These are phyloP conservation scores for Linurgus olivaceus DNA, from an alignment of 2,797 vertebrate genomes.

Conservation along the genomic window DNA sequence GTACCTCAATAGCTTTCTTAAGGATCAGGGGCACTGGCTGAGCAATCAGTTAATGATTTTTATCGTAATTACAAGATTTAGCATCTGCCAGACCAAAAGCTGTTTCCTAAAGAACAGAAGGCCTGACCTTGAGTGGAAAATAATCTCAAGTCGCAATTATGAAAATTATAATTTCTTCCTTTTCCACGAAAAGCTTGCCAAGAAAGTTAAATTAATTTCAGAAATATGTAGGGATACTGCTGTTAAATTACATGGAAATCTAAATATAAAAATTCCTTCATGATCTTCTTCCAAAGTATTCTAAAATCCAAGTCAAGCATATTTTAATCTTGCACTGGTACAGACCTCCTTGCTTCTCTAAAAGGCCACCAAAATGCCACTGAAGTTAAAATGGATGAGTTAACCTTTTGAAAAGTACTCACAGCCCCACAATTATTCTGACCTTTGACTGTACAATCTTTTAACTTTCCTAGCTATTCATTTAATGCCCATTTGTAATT, in stretches of 20 bases:
- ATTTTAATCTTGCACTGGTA: constrained; percentile 19
- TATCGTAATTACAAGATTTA: constrained; percentile 56
- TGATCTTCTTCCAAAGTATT: constrained; percentile 39
- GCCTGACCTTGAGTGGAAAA: constrained; percentile 47
- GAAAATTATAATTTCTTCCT: constrained; percentile 38
- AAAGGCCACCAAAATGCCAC: constrained; percentile 76
- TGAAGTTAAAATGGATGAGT: constrained; percentile 72
- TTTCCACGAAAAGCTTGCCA: constrained; percentile 47
- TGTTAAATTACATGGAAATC: constrained; percentile 42
- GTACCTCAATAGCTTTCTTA: constrained; percentile 23
- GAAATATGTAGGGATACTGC: not conserved
- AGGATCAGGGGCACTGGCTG: not conserved
- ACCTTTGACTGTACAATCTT: constrained; percentile 60
- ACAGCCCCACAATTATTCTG: constrained; percentile 62
- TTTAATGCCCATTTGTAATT: constrained; percentile 52
- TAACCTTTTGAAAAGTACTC: constrained; percentile 73
- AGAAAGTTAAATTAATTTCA: constrained; percentile 41
- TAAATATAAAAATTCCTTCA: constrained; percentile 22
- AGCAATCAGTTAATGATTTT: constrained; percentile 58
- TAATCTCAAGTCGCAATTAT: constrained; percentile 45
- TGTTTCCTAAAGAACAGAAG: constrained; percentile 45
- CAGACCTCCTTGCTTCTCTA: constrained; percentile 39
- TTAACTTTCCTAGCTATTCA: constrained; percentile 51
- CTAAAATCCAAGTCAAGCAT: constrained; percentile 45
- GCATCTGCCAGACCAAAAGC: constrained; percentile 35